Evolutionary conservation across 2,888 invertebrate genomes (phyloP).

Genomic region (Clitarchus hookeri): DNA sequence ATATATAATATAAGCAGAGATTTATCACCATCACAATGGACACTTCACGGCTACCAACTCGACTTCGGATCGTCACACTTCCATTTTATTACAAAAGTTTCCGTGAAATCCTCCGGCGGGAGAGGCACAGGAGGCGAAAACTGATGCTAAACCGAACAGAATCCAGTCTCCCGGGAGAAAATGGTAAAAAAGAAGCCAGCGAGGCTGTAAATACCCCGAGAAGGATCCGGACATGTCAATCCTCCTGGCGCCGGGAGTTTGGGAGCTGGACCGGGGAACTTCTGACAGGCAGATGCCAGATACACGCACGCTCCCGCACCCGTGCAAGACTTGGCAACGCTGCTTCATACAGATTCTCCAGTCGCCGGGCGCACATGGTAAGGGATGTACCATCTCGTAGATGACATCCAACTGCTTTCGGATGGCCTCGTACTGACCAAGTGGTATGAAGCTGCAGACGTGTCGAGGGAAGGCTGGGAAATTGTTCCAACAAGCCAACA

Average conservation of each 20-base stretch:
- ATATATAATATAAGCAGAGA: not conserved
- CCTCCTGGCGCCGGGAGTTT: not conserved
- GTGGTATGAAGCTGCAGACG: too few species aligned
- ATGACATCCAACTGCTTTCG: too few species aligned
- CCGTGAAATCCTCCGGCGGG: not conserved
- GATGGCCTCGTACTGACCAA: too few species aligned
- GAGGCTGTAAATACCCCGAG: not conserved
- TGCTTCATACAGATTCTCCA: not conserved
- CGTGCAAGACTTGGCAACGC: not conserved
- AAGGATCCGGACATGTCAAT: not conserved
- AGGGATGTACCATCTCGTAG: too few species aligned
- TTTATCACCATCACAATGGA: constrained; percentile 2
- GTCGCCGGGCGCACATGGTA: too few species aligned
- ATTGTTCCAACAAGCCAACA: too few species aligned
- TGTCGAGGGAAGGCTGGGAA: too few species aligned
- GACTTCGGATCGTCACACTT: not conserved
- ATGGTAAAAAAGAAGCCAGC: not conserved
- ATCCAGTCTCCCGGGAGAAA: not conserved
- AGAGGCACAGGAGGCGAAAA: not conserved
- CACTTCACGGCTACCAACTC: not conserved
- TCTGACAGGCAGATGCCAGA: not conserved
- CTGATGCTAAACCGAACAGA: not conserved
- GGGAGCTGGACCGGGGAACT: not conserved
- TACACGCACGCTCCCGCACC: not conserved
- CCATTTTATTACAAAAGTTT: constrained; percentile 1